Conservation (phyloP, 1,140 invertebrate species). For the Drosophila neocordata region DNA sequence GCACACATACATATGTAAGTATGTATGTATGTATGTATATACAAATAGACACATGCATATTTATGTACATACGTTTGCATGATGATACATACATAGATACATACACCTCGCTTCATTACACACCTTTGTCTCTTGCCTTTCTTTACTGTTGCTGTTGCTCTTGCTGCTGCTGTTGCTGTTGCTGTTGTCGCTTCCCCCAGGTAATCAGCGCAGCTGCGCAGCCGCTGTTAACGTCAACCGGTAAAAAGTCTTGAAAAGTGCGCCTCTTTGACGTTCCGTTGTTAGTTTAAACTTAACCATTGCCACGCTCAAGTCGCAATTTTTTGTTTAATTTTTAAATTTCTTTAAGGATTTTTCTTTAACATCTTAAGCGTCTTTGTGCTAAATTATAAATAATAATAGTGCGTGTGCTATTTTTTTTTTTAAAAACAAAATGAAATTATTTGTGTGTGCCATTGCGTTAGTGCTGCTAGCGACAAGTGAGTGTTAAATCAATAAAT, state of each 20-base stretch:
- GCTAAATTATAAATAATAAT: conserved; percentile 19
- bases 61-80: background rate
- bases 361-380: conserved; percentile 8
- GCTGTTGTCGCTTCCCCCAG: conserved; percentile 19
- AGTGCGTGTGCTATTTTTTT: background rate
- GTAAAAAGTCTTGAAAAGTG: conserved; percentile 83
- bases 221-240: conserved; percentile 49
- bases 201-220: conserved; percentile 34
- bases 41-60: background rate
- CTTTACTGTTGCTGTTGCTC: conserved; percentile 85
- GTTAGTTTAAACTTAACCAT: conserved; percentile 82
- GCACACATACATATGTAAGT: background rate
- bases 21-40: background rate
- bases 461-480: conserved; percentile 72
- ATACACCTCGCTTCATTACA: conserved; percentile 54
- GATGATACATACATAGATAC: background rate
- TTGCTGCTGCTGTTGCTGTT: conserved; percentile 64
- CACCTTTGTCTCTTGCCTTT: conserved; percentile 83
- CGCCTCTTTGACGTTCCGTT: conserved; percentile 67
- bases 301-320: conserved; percentile 71
- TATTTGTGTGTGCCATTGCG: conserved; percentile 75
- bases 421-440: conserved; percentile 65
- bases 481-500: conserved; percentile 63
- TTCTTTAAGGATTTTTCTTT: conserved; percentile 15
- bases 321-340: conserved; percentile 44